These are phyloP conservation scores for Nymphalis urticae DNA, from an alignment of 2,888 invertebrate species.

Conservation along the genomic window DNA sequence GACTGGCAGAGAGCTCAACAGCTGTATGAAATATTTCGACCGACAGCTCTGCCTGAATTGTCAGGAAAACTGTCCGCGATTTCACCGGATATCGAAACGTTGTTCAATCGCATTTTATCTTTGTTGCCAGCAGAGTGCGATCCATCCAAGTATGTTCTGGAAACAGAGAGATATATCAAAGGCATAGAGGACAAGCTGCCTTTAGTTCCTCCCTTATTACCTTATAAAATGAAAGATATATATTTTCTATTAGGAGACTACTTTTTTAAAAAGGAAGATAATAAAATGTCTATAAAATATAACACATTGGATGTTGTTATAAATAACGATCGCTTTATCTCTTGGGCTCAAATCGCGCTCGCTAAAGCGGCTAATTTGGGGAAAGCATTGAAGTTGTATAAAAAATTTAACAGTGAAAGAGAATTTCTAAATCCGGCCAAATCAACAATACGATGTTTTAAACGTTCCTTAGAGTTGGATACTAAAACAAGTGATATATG, in stretches of 20 bases:
- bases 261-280: slow-evolving; percentile 93
- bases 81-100: slow-evolving; percentile 89
- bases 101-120: slow-evolving; percentile 86
- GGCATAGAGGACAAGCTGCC: slow-evolving; percentile 82
- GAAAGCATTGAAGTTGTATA: slow-evolving; percentile 88
- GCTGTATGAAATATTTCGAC: slow-evolving; percentile 90
- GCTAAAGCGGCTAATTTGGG: slow-evolving; percentile 90
- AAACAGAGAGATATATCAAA: slow-evolving; percentile 85
- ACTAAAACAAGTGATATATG: slow-evolving; percentile 88
- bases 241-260: slow-evolving; percentile 96
- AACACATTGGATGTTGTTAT: slow-evolving; percentile 92
- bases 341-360: slow-evolving; percentile 96
- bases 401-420: slow-evolving; percentile 80
- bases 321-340: slow-evolving; percentile 90
- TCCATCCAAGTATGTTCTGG: slow-evolving; percentile 83
- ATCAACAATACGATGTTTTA: slow-evolving; percentile 90
- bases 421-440: slow-evolving; percentile 86
- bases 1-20: slow-evolving; percentile 89
- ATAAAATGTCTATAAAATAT: slow-evolving; percentile 87
- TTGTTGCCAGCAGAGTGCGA: slow-evolving; percentile 86
- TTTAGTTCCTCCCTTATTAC: slow-evolving; percentile 74
- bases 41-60: slow-evolving; percentile 89
- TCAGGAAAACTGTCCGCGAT: slow-evolving; percentile 89
- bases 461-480: slow-evolving; percentile 88
- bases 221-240: slow-evolving; percentile 85